These are phyloP conservation scores for Eumacrocentrus americanus DNA, from an alignment of 2,888 invertebrate species.

Conservation along the genomic window DNA sequence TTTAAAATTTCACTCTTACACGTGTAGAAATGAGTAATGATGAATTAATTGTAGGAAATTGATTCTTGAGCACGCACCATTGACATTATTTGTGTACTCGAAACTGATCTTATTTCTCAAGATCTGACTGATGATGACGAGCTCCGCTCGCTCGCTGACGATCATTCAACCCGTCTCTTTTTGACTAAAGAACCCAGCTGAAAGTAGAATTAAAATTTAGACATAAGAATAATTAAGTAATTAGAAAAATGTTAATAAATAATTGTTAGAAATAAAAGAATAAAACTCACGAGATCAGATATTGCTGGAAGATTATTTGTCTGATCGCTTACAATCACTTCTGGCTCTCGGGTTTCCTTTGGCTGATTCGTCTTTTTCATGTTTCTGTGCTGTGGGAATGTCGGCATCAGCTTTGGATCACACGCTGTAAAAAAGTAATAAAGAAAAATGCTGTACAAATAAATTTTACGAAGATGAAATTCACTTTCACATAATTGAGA, in stretches of 20 bases:
- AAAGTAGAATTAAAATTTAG: constrained; percentile 46
- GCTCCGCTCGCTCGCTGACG: no score
- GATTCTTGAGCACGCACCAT: no score
- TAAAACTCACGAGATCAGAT: constrained; percentile 72
- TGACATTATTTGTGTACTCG: no score
- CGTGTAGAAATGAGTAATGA: no score
- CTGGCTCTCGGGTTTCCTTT: constrained; percentile 54
- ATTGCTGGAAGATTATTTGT: constrained; percentile 80
- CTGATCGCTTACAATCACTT: constrained; percentile 65
- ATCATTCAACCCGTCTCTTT: constrained; percentile 76
- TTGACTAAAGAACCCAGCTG: constrained; percentile 80
- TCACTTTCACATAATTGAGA: not conserved
- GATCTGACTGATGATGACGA: no score
- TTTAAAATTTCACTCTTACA: no score
- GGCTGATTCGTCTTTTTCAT: constrained; percentile 64
- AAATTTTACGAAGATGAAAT: not conserved
- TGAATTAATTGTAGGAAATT: no score
- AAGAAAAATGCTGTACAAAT: not conserved
- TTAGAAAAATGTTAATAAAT: constrained; percentile 26
- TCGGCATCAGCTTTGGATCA: constrained; percentile 97
- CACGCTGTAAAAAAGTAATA: constrained; percentile 70
- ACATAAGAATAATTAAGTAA: constrained; percentile 30
- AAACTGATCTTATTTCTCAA: no score
- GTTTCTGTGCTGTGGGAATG: constrained; percentile 95
- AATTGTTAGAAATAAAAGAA: constrained; percentile 34